Evolutionary conservation across 2,113 vertebrate genomes (phyloP), one percentile per base, ranked within the genome.

Genomic region (Rhynchomys soricoides): DNA sequence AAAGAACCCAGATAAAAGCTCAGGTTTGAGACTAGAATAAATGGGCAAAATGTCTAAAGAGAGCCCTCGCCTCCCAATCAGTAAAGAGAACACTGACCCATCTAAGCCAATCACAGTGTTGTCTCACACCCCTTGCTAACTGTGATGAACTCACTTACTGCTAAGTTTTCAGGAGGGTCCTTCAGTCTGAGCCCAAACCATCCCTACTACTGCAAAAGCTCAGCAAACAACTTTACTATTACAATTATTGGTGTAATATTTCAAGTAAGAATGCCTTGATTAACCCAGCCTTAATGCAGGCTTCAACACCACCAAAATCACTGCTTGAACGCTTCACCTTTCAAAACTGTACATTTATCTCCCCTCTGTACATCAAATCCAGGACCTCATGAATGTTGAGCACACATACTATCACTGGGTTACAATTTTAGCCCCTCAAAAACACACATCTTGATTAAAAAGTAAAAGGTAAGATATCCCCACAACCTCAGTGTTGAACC

Each of bases 391-490:
- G 9, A 34, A 81, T 48, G 75, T 16, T 34, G 45, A 81, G 22
- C 66, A 79, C 13, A 71, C 31, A 70, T 15, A 55, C 11, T 29
- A 57, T 64, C 62, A 79, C 13, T 70, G 40, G 70, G 29, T 37
- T 59, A 59, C 22, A 89, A 21, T 43, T 15, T 11, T 4, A 48
- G 15, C 0, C 17, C 43, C 7, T 26, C 59, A 85, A 83, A 90
- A 82, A 87, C 34, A 66, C 0, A 0, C 50, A 92, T n/a, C 87
- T 70, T 96, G 48, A 75, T 52, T 52, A 90, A 93, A 93, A 93
- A 59, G 6, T 31, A 62, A 92, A 90, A 64, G 48, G 26, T 31
- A 94, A 77, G 91, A 86, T 59, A 91, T 71, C 95, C 66, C 55
- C 26, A 71, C n/a, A 73, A 59, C 79, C 17, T 68, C 34, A 57